These are phyloP conservation scores for Oryzias curvinotus DNA, from an alignment of 2,113 vertebrate genomes.

Conservation along the genomic window DNA sequence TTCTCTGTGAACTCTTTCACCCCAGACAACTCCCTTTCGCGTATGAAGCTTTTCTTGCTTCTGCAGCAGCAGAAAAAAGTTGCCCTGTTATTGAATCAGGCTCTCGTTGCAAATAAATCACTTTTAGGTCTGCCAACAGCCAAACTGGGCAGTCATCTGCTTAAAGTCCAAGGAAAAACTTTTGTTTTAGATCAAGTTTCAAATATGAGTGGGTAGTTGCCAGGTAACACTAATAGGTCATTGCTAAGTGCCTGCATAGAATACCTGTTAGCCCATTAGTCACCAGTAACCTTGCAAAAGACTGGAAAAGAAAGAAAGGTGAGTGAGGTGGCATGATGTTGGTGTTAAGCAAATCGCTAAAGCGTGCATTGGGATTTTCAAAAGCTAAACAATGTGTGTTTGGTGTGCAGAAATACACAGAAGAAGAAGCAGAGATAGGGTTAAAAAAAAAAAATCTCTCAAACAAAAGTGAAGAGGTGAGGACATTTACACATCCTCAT, in stretches of 20 bases:
- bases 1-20: background rate
- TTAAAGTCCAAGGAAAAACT: slow-evolving; percentile 11
- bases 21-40: background rate
- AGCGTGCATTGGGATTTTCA: background rate
- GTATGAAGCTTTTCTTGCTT: background rate
- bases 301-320: slow-evolving; percentile 5
- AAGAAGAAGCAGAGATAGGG: background rate
- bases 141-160: slow-evolving; percentile 13
- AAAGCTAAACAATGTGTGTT: background rate
- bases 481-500: too few relatives aligned
- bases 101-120: background rate
- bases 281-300: slow-evolving; percentile 23
- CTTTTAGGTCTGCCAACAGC: background rate
- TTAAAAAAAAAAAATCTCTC: too few relatives aligned
- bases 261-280: slow-evolving; percentile 37
- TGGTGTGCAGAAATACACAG: background rate
- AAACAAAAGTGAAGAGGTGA: too few relatives aligned
- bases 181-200: slow-evolving; percentile 33
- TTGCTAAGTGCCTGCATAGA: slow-evolving; percentile 18
- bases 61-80: background rate
- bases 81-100: slow-evolving; percentile 1
- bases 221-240: slow-evolving; percentile 27
- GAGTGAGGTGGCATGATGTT: background rate
- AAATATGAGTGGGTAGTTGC: slow-evolving; percentile 41
- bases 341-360: slow-evolving; percentile 8